phyloP scores from a whole-genome alignment of 1,140 invertebrate species.

The Hyposmocoma kahamanoa region DNA sequence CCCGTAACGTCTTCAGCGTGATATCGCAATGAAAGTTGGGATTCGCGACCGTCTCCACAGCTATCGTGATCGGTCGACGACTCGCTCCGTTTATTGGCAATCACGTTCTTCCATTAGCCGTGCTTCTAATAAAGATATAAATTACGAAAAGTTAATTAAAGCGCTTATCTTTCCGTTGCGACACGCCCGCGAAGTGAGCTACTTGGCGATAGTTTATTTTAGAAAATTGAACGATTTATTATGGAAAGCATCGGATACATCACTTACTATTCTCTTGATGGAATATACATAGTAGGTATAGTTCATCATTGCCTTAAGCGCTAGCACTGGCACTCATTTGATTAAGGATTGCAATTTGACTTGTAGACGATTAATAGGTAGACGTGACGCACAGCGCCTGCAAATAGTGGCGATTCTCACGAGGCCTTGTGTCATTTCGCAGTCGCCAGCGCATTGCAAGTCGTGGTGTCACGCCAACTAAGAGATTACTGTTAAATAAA shows the following conservation, averaged over 20 bases:
- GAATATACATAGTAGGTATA: no score
- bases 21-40: slow-evolving; percentile 23
- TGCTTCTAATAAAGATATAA: slow-evolving; percentile 64
- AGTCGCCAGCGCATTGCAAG: neutral
- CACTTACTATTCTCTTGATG: no score
- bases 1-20: slow-evolving; percentile 22
- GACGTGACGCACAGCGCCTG: slow-evolving; percentile 26
- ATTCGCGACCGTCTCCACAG: slow-evolving; percentile 11
- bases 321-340: no score
- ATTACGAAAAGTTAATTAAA: slow-evolving; percentile 68
- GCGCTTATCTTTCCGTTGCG: slow-evolving; percentile 40
- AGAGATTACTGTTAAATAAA: no score
- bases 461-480: neutral
- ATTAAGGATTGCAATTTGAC: no score
- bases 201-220: slow-evolving; percentile 22
- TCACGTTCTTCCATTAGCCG: slow-evolving; percentile 44
- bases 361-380: no score
- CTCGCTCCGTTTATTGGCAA: slow-evolving; percentile 37
- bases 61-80: slow-evolving; percentile 35
- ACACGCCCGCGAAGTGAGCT: slow-evolving; percentile 19
- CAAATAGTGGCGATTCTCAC: slow-evolving; percentile 36
- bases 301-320: no score
- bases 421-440: slow-evolving; percentile 10
- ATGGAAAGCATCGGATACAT: slow-evolving; percentile 32
- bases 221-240: slow-evolving; percentile 51